A percentile compares a stretch with the other conserved stretches of the same genome.
Conservation (phyloP, 1,140 invertebrate genomes). For the Diuraphis noxia region DNA sequence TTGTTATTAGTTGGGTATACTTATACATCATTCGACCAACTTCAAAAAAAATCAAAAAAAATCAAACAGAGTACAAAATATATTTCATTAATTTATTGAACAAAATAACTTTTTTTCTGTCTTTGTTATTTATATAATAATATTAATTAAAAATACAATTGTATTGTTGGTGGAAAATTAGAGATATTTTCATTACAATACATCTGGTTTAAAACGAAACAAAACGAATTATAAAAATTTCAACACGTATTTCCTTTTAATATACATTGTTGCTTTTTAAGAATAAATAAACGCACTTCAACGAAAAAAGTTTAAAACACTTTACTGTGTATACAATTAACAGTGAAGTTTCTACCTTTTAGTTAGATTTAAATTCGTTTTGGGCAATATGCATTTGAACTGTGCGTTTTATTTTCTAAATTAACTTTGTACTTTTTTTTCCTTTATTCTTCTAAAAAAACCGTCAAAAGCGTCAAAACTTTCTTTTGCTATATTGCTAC, state of each 20-base stretch:
- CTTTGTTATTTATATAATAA: neutral
- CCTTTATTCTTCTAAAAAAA: neutral
- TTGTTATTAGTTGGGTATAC: neutral
- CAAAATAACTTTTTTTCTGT: neutral
- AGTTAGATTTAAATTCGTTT: conserved; percentile 10
- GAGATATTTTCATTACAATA: neutral
- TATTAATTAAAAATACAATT: neutral
- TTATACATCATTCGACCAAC: neutral
- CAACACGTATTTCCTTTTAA: neutral
- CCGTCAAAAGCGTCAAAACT: neutral
- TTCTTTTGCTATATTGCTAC: neutral
- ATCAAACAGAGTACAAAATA: neutral
- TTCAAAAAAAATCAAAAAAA: neutral
- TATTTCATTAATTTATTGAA: neutral
- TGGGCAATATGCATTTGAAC: neutral
- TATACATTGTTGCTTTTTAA: neutral
- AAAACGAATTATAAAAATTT: neutral
- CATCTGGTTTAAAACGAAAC: neutral
- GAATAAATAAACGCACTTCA: neutral
- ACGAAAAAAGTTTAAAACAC: conserved; percentile 1
- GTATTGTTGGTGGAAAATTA: neutral
- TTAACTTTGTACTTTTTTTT: neutral
- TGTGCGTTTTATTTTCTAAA: neutral
- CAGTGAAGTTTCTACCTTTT: neutral
- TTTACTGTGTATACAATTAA: conserved; percentile 9